Base-by-base conservation (phyloP, 2,113 vertebrate species). In the Condylura cristata region DNA sequence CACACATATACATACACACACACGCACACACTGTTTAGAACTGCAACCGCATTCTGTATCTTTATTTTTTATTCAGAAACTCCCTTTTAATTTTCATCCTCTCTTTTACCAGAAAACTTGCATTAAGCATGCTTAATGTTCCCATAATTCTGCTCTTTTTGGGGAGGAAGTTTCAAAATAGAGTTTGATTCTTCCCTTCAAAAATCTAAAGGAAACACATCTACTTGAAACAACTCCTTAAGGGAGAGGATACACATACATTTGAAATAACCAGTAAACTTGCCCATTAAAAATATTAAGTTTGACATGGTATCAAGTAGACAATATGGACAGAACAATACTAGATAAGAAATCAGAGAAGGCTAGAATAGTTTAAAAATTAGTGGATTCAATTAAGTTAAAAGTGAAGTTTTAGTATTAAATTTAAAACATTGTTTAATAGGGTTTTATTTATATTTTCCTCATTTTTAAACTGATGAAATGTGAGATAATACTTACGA, bases 91-190 rank as follows among this genome's bases (percentile, higher is more conserved):
- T 85, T 88, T 28, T 84, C 30, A 81, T 81, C 93, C 86, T 93
- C 66, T 91, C 11, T 34, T 39, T 79, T 88, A 46, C 91, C 71
- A 89, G 26, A 96, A 87, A 91, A 44, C 4, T 75, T 84, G 13
- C 28, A 56, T 70, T 84, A 91, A 71, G 76, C 16, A 76, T 89
- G 78, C 51, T 71, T 41, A 66, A 79, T 76, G 72, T 61, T 91
- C 12, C 17, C 26, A 82, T 1, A 86, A 89, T 61, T 93, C 28
- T 66, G 83, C 8, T 66, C 4, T 90, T 0, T 84, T 68, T 24
- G 26, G 4, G 30, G 4, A 3, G 14, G 20, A 7, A n/a, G 5
- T 3, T 56, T 66, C 32, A 91, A 95, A 90, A 90, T 30, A 66
- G 41, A 76, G 28, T 81, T 53, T 3, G 89, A 37, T 34, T 10